Percentiles rank a stretch among this genome's conserved stretches.
Conservation (phyloP, 2,113 vertebrate genomes). For the Spea multiplicata region DNA sequence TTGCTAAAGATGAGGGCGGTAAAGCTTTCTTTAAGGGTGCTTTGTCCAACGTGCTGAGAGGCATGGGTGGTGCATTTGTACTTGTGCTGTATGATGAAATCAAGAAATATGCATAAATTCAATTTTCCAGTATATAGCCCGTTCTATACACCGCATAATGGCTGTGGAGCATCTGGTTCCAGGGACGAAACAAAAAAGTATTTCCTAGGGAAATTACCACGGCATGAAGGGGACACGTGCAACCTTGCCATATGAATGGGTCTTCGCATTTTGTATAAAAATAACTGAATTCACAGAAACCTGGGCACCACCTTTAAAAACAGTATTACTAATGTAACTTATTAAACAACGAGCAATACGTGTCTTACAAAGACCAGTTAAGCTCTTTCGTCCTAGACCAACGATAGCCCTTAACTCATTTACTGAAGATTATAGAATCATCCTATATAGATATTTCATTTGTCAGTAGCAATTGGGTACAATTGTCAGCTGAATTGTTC, state of each 20-base stretch:
- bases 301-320: slow-evolving; percentile 44
- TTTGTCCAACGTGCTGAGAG: slow-evolving; percentile 97
- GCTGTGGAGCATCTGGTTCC: slow-evolving; percentile 58
- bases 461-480: background rate
- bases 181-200: slow-evolving; percentile 62
- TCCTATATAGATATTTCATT: background rate
- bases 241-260: slow-evolving; percentile 20
- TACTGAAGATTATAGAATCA: background rate
- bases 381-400: background rate
- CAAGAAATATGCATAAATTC: slow-evolving; percentile 85
- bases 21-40: slow-evolving; percentile 98
- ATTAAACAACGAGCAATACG: slow-evolving; percentile 49
- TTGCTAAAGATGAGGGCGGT: slow-evolving; percentile 86
- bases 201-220: slow-evolving; percentile 69
- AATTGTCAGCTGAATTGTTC: background rate
- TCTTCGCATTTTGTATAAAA: slow-evolving; percentile 63
- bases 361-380: slow-evolving; percentile 27
- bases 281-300: slow-evolving; percentile 50
- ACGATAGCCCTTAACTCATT: background rate
- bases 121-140: slow-evolving; percentile 55
- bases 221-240: slow-evolving; percentile 49
- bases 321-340: slow-evolving; percentile 17
- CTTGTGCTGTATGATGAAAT: slow-evolving; percentile 97
- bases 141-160: slow-evolving; percentile 68
- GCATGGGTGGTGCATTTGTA: slow-evolving; percentile 97